Evolutionary conservation across 2,113 vertebrate species (phyloP).

Genomic region (Stictonetta naevosa): DNA sequence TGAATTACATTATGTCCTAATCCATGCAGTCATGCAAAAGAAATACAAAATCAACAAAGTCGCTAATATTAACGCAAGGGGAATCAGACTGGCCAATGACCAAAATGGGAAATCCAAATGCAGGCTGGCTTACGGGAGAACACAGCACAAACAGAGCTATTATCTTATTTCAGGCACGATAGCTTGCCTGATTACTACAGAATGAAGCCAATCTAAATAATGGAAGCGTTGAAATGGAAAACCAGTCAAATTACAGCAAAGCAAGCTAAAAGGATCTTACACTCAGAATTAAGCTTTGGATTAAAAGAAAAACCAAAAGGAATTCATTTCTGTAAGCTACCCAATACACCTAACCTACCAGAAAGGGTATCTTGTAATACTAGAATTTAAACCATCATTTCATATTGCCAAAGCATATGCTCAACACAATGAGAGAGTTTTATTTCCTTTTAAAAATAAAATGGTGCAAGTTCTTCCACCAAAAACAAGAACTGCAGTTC

Average conservation of each 20-base stretch:
- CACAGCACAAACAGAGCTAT: constrained; percentile 36
- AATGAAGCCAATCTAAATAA: constrained; percentile 18
- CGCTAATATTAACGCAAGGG: not conserved
- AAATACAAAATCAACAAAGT: not conserved
- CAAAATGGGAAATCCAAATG: constrained; percentile 29
- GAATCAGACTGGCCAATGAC: not conserved
- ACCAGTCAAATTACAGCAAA: not conserved
- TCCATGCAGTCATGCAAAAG: not conserved
- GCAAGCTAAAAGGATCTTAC: not conserved
- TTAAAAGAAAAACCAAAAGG: not conserved
- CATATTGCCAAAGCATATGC: not conserved
- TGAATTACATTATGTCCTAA: not conserved
- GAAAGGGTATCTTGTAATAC: not conserved
- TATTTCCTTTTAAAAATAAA: constrained; percentile 36
- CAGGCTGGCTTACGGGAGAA: not conserved
- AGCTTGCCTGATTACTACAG: not conserved
- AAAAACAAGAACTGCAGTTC: constrained; percentile 8
- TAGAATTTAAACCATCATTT: not conserved
- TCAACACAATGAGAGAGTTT: not conserved
- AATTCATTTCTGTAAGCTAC: constrained; percentile 13
- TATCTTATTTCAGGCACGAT: constrained; percentile 8
- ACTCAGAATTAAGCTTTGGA: not conserved
- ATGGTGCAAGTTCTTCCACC: not conserved
- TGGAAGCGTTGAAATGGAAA: constrained; percentile 26
- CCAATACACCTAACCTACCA: not conserved